phyloP scores from a whole-genome alignment of 2,797 vertebrate genomes.

The Scolopax rusticola region DNA sequence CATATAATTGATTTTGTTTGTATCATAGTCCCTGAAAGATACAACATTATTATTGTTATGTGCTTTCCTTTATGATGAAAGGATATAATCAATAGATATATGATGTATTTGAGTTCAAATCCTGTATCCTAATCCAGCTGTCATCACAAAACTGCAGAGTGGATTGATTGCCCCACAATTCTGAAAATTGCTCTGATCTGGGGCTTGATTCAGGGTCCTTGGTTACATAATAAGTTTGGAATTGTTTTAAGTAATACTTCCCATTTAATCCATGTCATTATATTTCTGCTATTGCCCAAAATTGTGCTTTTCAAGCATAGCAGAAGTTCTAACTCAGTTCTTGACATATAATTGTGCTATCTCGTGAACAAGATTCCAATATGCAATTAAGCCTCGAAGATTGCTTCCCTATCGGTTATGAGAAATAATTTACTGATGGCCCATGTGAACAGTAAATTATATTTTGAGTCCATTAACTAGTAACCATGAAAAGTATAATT shows the following conservation, averaged over 20 bases:
- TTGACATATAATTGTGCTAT: neutral
- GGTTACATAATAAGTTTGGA: neutral
- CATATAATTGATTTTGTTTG: constrained; percentile 94
- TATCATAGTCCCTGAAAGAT: constrained; percentile 84
- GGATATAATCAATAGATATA: neutral
- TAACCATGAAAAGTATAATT: neutral
- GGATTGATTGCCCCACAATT: neutral
- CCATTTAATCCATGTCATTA: neutral
- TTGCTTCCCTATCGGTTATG: neutral
- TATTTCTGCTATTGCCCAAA: neutral
- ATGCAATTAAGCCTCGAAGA: neutral
- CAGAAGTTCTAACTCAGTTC: neutral
- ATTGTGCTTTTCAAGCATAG: neutral
- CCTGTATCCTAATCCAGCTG: neutral
- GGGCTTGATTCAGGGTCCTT: neutral
- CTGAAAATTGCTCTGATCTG: neutral
- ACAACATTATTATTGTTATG: neutral
- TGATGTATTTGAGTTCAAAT: neutral
- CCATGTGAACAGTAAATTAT: neutral
- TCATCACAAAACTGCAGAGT: neutral
- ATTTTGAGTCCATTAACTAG: neutral
- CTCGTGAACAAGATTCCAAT: neutral
- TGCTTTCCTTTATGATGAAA: neutral
- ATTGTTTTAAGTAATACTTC: neutral
- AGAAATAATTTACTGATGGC: neutral